These are phyloP conservation scores for Cylindroiulus punctatus DNA, from an alignment of 2,888 invertebrate genomes.

Conservation along the genomic window DNA sequence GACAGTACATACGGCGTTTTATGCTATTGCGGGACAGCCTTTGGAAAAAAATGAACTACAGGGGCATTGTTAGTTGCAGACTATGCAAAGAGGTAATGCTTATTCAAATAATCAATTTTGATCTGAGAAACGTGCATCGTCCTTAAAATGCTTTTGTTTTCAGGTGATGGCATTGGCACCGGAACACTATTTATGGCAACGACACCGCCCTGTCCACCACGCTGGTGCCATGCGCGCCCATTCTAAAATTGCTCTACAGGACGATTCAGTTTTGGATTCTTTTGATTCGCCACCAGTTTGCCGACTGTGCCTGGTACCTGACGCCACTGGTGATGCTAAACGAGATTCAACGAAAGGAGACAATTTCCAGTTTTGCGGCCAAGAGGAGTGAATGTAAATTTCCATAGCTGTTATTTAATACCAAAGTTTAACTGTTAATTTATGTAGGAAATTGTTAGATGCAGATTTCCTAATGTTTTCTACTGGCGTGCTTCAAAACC, in stretches of 20 bases:
- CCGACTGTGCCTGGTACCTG: neutral
- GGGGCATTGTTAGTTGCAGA: conserved; percentile 68
- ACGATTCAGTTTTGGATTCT: neutral
- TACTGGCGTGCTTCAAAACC: too few relatives aligned
- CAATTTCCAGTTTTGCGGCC: neutral
- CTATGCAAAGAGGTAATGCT: conserved; percentile 68
- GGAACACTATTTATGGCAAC: conserved; percentile 53
- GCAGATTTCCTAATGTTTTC: too few relatives aligned
- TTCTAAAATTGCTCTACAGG: neutral
- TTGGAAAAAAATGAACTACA: conserved; percentile 67
- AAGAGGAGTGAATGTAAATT: neutral
- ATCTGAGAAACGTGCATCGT: too few relatives aligned
- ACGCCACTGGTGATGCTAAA: neutral
- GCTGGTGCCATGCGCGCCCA: conserved; percentile 48
- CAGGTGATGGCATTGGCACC: conserved; percentile 56
- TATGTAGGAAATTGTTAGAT: too few relatives aligned
- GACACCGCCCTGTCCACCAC: conserved; percentile 53
- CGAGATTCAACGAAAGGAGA: neutral
- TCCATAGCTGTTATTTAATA: neutral
- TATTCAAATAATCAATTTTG: neutral
- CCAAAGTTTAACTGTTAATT: too few relatives aligned
- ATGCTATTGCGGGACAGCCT: conserved; percentile 65
- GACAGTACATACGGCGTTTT: conserved; percentile 63
- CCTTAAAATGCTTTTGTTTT: neutral
- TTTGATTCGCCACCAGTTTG: conserved; percentile 1